Conservation (phyloP, 2,888 invertebrate genomes). For the Timandra comae region DNA sequence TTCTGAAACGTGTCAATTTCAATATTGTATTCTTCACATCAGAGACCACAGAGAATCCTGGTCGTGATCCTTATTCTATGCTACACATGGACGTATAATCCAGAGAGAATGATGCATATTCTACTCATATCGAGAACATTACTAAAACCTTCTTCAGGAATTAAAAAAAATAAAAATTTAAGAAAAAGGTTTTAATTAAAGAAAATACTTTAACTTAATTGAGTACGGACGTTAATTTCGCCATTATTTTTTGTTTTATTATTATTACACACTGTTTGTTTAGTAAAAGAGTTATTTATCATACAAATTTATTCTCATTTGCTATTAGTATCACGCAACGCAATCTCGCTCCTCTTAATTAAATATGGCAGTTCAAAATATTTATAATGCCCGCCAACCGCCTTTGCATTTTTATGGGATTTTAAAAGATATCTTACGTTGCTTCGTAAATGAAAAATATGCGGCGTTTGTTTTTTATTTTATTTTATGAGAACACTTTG, state of each 20-base stretch:
- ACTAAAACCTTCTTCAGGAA: too few relatives aligned
- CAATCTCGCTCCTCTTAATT: slow-evolving; percentile 47
- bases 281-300: slow-evolving; percentile 20
- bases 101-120: too few relatives aligned
- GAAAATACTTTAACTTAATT: too few relatives aligned
- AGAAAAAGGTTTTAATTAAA: too few relatives aligned
- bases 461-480: slow-evolving; percentile 7
- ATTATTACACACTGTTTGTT: background rate
- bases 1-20: too few relatives aligned
- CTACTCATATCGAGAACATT: too few relatives aligned
- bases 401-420: slow-evolving; percentile 64
- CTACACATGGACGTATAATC: too few relatives aligned
- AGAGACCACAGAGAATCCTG: too few relatives aligned
- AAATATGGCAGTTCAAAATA: slow-evolving; percentile 69
- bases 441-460: slow-evolving; percentile 17
- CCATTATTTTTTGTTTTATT: slow-evolving; percentile 6
- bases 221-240: too few relatives aligned
- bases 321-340: slow-evolving; percentile 35
- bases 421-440: slow-evolving; percentile 29
- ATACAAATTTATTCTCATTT: slow-evolving; percentile 33
- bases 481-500: slow-evolving; percentile 7
- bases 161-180: too few relatives aligned
- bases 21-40: too few relatives aligned
- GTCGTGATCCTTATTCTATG: too few relatives aligned
- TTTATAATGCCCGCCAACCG: slow-evolving; percentile 53